Percentiles rank a stretch among this genome's conserved stretches.
These are phyloP conservation scores for Muscina levida DNA, from an alignment of 2,888 invertebrate genomes.

Conservation along the genomic window DNA sequence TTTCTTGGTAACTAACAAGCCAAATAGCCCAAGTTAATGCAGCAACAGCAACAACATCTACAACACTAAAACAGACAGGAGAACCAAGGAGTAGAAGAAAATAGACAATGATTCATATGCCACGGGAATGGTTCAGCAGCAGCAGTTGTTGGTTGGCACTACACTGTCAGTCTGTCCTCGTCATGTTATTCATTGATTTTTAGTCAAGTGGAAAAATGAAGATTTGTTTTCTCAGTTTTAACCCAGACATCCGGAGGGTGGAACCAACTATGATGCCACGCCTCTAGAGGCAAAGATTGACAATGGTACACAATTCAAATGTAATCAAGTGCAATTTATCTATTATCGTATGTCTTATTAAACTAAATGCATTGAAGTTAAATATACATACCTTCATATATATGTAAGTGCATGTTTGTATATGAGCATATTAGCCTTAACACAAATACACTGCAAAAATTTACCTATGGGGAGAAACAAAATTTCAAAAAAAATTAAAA, in stretches of 20 bases:
- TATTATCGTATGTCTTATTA: conserved; percentile 51
- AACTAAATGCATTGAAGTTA: not conserved
- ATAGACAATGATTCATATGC: conserved; percentile 5
- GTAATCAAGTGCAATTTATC: conserved; percentile 63
- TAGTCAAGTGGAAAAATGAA: conserved; percentile 59
- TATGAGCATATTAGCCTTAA: not conserved
- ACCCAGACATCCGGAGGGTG: conserved; percentile 52
- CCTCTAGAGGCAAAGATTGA: conserved; percentile 35
- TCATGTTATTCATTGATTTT: conserved; percentile 54
- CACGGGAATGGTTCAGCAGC: not conserved
- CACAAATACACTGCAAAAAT: no score
- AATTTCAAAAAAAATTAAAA: no score
- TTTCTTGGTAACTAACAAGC: not conserved
- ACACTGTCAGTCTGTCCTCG: conserved; percentile 12
- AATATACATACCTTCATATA: not conserved
- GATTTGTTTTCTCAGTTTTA: conserved; percentile 35
- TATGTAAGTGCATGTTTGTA: no score
- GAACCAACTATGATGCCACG: conserved; percentile 38
- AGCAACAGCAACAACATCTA: not conserved
- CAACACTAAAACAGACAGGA: no score
- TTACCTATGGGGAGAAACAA: no score
- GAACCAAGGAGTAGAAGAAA: no score
- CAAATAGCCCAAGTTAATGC: conserved; percentile 10
- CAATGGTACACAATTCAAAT: conserved; percentile 57
- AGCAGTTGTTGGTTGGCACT: no score